Evolutionary conservation across 2,888 invertebrate species (phyloP), one percentile per base, ranked within the genome.

Genomic region (Andrena fulva): DNA sequence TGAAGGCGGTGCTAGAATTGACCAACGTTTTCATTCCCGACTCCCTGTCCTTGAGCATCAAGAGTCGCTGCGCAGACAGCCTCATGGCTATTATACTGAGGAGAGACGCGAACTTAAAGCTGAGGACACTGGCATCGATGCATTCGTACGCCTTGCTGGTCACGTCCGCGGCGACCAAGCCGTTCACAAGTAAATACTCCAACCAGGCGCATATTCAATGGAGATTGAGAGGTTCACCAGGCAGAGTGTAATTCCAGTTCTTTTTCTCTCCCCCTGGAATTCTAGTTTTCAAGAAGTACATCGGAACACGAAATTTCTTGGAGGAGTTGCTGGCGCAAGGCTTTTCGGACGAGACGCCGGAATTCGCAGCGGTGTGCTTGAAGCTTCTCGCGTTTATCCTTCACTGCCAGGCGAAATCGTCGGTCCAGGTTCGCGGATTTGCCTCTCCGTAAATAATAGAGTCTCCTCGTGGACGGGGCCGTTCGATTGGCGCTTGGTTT

Each of bases 341-440:
- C 27, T 88, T 89, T 67, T 79, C 82, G 0, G 42, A 72, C n/a
- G 64, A 85, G 4, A 79, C 83, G 2, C 68, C 82, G 2, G 75
- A 85, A 33, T 60, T 90, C 6, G 81, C 88, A 12, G 80, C 84
- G 0, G 80, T 66, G 0, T 87, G 82, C 20, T 71, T 87, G 60
- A 78, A 85, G 42, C 76, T 90, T 2, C 82, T 90, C 12, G 71
- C 83, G 6, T 80, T 80, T 56, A 81, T 90, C n/a, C 62, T 90
- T n/a, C 77, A 52, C 20, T 72, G 74, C 31, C 87, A 88, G 50
- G 59, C 56, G 10, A 52, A 59, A 62, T 81, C 77, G 20, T 60
- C 68, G 33, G 6, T 84, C 33, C 68, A 77, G 86, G 87, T 87
- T 50, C 10, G 33, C 10, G 8, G 24, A 52, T 27, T 35, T 27